A percentile compares a stretch with the other conserved stretches of the same genome.
These are phyloP conservation scores for Drosophila mimetica DNA, from an alignment of 2,888 invertebrate genomes.

Conservation along the genomic window DNA sequence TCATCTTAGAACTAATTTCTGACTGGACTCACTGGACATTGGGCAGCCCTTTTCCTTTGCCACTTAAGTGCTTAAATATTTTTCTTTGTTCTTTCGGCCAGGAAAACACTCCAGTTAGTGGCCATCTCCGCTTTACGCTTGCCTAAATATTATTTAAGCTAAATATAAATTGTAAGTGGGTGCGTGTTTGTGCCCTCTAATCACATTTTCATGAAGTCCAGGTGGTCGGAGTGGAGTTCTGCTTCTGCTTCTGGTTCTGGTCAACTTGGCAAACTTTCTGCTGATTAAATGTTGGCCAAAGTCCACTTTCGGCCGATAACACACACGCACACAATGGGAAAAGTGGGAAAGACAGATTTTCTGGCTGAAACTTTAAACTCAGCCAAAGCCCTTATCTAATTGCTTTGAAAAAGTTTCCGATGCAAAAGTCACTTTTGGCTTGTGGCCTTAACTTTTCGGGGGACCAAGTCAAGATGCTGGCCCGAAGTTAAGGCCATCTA, in stretches of 20 bases:
- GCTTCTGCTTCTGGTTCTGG: slow-evolving; percentile 43
- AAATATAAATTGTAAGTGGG: slow-evolving; percentile 57
- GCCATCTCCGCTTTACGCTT: slow-evolving; percentile 77
- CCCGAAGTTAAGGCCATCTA: slow-evolving; percentile 24
- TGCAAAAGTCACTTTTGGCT: slow-evolving; percentile 70
- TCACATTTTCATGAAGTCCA: slow-evolving; percentile 57
- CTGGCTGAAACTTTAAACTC: slow-evolving; percentile 66
- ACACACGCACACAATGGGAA: slow-evolving; percentile 20
- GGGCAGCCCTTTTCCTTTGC: slow-evolving; percentile 36
- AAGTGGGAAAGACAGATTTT: slow-evolving; percentile 33
- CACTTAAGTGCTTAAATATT: slow-evolving; percentile 79
- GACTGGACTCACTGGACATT: slow-evolving; percentile 66
- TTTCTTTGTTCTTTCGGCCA: slow-evolving; percentile 66
- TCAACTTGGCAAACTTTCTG: slow-evolving; percentile 66
- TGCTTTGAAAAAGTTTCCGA: slow-evolving; percentile 75
- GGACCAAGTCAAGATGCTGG: slow-evolving; percentile 32
- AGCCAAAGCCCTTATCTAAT: slow-evolving; percentile 74
- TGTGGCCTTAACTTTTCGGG: slow-evolving; percentile 54
- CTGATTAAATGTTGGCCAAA: slow-evolving; percentile 73
- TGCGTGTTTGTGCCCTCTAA: slow-evolving; percentile 47
- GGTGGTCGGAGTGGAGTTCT: slow-evolving; percentile 34
- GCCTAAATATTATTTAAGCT: slow-evolving; percentile 75
- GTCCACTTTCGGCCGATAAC: slow-evolving; percentile 46
- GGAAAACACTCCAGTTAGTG: slow-evolving; percentile 73
- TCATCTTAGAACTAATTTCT: slow-evolving; percentile 79